Evolutionary conservation across 2,797 vertebrate species (phyloP).

Genomic region (Myiotriccus ornatus): DNA sequence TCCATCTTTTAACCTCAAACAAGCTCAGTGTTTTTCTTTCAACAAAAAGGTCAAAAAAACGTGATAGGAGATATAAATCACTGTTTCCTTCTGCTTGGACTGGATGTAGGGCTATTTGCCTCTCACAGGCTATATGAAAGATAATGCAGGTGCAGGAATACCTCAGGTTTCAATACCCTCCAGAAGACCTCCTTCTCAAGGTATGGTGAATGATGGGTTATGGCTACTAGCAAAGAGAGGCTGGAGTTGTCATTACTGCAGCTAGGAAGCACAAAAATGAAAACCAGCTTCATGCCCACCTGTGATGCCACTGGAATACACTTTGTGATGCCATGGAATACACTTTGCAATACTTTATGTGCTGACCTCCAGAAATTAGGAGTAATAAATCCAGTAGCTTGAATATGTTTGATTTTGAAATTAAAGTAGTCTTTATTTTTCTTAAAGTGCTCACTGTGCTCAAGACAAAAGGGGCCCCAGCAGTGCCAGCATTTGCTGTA

Average conservation of each 20-base stretch:
- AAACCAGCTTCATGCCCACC: not conserved
- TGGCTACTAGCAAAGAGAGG: not conserved
- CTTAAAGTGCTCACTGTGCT: no score
- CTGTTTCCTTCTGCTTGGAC: not conserved
- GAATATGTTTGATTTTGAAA: no score
- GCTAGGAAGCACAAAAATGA: not conserved
- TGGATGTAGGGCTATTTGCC: not conserved
- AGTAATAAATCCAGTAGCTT: no score
- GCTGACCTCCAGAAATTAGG: no score
- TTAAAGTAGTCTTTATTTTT: no score
- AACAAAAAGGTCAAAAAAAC: constrained; percentile 7
- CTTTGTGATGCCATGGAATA: not conserved
- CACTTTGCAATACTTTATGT: no score
- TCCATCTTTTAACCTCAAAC: constrained; percentile 13
- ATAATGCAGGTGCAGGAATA: not conserved
- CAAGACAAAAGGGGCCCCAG: no score
- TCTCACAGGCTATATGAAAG: not conserved
- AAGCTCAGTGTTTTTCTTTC: not conserved
- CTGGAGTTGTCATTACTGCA: not conserved
- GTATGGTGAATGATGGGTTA: accelerated
- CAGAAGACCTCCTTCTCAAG: not conserved
- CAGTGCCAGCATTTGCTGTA: no score
- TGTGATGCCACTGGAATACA: not conserved
- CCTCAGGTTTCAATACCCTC: not conserved
- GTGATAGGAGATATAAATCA: not conserved